Percentiles rank a stretch among this genome's conserved stretches.
These are phyloP conservation scores for Hydriomena furcata DNA, from an alignment of 2,888 invertebrate genomes.

Conservation along the genomic window DNA sequence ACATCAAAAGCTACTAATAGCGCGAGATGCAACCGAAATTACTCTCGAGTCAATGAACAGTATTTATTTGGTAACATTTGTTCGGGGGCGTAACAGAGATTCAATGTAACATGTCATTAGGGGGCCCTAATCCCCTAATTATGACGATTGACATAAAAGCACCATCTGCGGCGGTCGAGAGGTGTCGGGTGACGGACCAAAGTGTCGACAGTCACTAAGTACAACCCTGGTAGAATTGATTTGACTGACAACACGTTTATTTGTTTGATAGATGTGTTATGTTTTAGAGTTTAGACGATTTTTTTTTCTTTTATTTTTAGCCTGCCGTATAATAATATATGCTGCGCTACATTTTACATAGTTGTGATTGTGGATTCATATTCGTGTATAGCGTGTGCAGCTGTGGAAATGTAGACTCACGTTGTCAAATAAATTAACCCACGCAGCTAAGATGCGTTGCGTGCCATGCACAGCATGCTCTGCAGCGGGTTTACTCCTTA, in stretches of 20 bases:
- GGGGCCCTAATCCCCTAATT: constrained; percentile 80
- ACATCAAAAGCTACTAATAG: constrained; percentile 8
- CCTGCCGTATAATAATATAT: too few relatives aligned
- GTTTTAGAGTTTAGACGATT: not conserved
- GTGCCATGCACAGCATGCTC: too few relatives aligned
- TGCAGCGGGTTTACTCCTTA: too few relatives aligned
- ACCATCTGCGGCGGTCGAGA: constrained; percentile 75
- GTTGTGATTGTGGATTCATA: too few relatives aligned
- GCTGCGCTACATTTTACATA: too few relatives aligned
- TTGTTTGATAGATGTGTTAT: constrained; percentile 12
- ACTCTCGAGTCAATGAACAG: constrained; percentile 58
- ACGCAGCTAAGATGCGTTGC: too few relatives aligned
- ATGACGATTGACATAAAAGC: constrained; percentile 83
- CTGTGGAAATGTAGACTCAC: too few relatives aligned
- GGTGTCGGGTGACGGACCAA: constrained; percentile 72
- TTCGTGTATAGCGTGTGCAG: too few relatives aligned
- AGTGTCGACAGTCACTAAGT: constrained; percentile 42
- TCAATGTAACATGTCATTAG: constrained; percentile 81
- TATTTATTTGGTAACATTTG: constrained; percentile 75
- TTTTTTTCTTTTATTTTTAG: too few relatives aligned
- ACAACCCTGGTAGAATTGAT: constrained; percentile 45
- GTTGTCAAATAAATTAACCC: too few relatives aligned
- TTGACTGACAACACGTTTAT: constrained; percentile 38
- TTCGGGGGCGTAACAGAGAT: constrained; percentile 75
- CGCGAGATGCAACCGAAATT: constrained; percentile 27